Evolutionary conservation across 2,113 vertebrate species (phyloP).

Genomic region (Marcusenius ussheri): DNA sequence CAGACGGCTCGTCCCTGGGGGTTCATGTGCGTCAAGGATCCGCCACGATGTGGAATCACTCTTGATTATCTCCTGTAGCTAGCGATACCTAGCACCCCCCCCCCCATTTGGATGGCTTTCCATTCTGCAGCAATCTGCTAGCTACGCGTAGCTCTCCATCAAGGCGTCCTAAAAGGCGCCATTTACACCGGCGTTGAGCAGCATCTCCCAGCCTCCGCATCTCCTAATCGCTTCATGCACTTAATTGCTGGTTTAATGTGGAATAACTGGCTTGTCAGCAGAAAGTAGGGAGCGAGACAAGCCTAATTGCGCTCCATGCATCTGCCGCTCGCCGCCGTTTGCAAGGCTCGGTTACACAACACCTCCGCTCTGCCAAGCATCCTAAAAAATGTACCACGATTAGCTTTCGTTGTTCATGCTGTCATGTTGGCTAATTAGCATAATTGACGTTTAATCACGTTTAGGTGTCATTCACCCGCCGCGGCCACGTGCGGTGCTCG

Average conservation of each 20-base stretch:
- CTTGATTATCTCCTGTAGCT: conserved; percentile 21
- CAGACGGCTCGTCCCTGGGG: conserved; percentile 62
- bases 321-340: conserved; percentile 60
- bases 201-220: conserved; percentile 65
- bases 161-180: conserved; percentile 55
- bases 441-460: conserved; percentile 2
- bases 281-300: conserved; percentile 58
- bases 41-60: conserved; percentile 49
- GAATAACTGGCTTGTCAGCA: conserved; percentile 73
- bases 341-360: conserved; percentile 37
- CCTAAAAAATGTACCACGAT: background rate
- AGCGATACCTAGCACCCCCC: background rate
- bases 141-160: conserved; percentile 58
- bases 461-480: background rate
- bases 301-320: conserved; percentile 63
- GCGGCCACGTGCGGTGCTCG: background rate
- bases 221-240: conserved; percentile 77
- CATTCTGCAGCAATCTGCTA: conserved; percentile 54
- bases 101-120: conserved; percentile 37
- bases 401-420: background rate
- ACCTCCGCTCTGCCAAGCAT: conserved; percentile 39
- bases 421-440: background rate
- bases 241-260: conserved; percentile 73
- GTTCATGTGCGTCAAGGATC: conserved; percentile 56
- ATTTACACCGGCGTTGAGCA: conserved; percentile 56